phyloP scores from a whole-genome alignment of 2,797 vertebrate genomes.

The Hemitrygon akajei region DNA sequence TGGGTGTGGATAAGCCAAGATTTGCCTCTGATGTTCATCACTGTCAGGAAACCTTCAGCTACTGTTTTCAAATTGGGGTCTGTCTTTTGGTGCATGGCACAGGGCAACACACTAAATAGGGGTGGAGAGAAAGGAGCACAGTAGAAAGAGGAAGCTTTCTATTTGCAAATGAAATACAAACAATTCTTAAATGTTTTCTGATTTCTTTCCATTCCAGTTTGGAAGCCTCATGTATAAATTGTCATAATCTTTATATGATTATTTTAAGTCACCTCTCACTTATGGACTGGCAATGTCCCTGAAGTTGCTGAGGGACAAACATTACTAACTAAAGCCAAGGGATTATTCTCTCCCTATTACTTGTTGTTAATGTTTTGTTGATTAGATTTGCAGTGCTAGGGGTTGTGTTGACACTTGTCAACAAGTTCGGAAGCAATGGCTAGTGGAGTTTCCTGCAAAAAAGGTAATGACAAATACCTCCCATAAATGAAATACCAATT shows the following conservation, averaged over 20 bases:
- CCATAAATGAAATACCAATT: constrained; percentile 26
- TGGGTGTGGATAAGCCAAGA: no score
- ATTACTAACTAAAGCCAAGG: neutral
- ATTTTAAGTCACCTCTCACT: neutral
- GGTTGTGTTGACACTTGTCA: neutral
- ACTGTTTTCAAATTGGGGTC: no score
- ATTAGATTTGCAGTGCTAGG: neutral
- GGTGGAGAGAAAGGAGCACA: neutral
- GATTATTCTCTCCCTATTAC: neutral
- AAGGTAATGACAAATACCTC: neutral
- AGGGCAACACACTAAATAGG: neutral
- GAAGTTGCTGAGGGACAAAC: neutral
- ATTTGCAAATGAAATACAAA: neutral
- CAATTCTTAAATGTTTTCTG: neutral
- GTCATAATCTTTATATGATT: neutral
- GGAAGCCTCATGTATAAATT: neutral
- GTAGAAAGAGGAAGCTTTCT: neutral
- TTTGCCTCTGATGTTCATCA: no score
- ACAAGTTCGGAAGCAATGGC: constrained; percentile 9
- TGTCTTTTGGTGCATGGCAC: neutral
- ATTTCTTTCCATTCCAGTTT: no score
- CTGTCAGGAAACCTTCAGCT: no score
- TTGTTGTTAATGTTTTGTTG: neutral
- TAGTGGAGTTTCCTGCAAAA: constrained; percentile 2
- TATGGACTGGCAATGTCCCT: neutral